Evolutionary conservation across 2,113 vertebrate species (phyloP).

Genomic region (Carollia perspicillata): DNA sequence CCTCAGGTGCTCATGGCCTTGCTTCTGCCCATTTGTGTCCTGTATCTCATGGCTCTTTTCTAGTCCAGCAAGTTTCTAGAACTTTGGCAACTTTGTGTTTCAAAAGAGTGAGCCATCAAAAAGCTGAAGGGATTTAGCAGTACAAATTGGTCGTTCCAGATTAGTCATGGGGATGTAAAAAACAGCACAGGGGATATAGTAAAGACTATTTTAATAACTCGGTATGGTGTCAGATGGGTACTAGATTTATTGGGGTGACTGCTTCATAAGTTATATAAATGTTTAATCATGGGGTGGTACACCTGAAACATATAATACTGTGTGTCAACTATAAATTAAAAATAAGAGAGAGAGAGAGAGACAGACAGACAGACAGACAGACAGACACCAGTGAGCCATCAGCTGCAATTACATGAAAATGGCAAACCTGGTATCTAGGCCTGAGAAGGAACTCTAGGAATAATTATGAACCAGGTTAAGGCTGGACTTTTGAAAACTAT

Average conservation of each 20-base stretch:
- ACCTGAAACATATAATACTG: not conserved
- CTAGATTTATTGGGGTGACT: not conserved
- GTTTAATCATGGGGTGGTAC: not conserved
- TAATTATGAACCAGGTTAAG: not conserved
- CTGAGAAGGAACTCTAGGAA: not conserved
- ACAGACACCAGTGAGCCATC: not conserved
- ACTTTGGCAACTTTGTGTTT: not conserved
- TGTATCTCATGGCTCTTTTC: not conserved
- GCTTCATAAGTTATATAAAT: not conserved
- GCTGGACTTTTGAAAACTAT: not conserved
- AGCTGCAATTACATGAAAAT: not conserved
- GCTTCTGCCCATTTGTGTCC: not conserved
- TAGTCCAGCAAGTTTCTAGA: not conserved
- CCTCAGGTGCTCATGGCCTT: not conserved
- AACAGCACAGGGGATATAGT: not conserved
- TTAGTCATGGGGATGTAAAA: not conserved
- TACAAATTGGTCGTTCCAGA: not conserved
- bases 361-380: too few species aligned
- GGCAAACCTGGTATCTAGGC: not conserved
- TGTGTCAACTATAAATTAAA: not conserved
- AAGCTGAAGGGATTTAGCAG: not conserved
- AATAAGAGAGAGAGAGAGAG: too few species aligned
- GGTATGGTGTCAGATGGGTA: not conserved
- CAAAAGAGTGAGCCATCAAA: not conserved
- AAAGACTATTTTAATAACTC: not conserved